Percentiles rank a stretch among this genome's conserved stretches.
Conservation (phyloP, 2,888 invertebrate species). For the Drosophila nr. fundita region DNA sequence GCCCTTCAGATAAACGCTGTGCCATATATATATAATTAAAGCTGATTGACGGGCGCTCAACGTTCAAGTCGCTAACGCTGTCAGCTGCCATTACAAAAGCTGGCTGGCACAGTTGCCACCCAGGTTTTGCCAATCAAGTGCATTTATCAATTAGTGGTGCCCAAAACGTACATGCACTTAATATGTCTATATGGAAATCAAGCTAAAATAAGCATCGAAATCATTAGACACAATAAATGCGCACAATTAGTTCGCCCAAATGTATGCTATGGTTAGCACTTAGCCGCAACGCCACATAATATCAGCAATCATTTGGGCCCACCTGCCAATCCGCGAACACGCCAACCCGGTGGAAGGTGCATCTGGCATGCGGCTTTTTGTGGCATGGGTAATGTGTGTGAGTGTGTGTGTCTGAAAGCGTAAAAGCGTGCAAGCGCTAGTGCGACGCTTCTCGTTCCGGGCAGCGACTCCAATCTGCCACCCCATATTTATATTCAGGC, state of each 20-base stretch:
- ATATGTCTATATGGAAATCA: background rate
- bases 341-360: conserved; percentile 54
- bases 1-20: conserved; percentile 45
- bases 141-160: conserved; percentile 48
- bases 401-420: conserved; percentile 83
- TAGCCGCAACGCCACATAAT: conserved; percentile 62
- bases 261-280: conserved; percentile 68
- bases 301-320: conserved; percentile 61
- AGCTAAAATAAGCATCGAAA: conserved; percentile 34
- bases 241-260: conserved; percentile 68
- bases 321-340: conserved; percentile 1
- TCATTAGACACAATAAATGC: conserved; percentile 64
- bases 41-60: conserved; percentile 62
- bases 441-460: conserved; percentile 53
- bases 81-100: conserved; percentile 18
- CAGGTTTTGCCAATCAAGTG: conserved; percentile 54
- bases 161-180: background rate
- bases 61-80: conserved; percentile 19
- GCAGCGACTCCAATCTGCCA: conserved; percentile 31
- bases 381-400: conserved; percentile 20
- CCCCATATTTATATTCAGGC: conserved; percentile 25
- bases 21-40: conserved; percentile 64
- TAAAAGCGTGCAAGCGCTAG: conserved; percentile 83
- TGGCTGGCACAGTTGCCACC: background rate
- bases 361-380: conserved; percentile 26